These are phyloP conservation scores for Empis stercorea DNA, from an alignment of 2,888 invertebrate genomes.

Conservation along the genomic window DNA sequence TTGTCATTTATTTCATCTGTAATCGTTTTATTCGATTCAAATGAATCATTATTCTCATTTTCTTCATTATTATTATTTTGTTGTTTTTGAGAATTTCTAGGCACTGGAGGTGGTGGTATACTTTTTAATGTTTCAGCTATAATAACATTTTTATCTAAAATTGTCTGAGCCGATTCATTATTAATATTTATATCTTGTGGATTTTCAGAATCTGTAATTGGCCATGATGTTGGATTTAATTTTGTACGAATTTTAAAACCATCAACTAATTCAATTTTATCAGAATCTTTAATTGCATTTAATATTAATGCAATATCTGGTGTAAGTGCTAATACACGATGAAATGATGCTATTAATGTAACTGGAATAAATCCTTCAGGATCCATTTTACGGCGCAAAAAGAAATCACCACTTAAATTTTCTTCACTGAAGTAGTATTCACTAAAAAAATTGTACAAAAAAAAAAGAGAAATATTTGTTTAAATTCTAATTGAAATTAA, in stretches of 20 bases:
- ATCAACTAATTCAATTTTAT: conserved; percentile 65
- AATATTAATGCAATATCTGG: conserved; percentile 72
- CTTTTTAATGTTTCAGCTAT: conserved; percentile 44
- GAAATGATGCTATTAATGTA: conserved; percentile 88
- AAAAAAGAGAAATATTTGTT: not conserved
- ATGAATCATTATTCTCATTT: not conserved
- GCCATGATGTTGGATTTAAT: conserved; percentile 78
- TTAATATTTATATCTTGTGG: not conserved
- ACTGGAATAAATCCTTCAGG: conserved; percentile 86
- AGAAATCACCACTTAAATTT: conserved; percentile 90
- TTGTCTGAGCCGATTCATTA: conserved; percentile 11
- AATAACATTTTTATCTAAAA: conserved; percentile 28
- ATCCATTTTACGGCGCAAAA: conserved; percentile 94
- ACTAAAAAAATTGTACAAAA: too few species aligned
- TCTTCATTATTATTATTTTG: not conserved
- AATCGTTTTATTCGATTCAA: not conserved
- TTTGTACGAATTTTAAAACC: conserved; percentile 74
- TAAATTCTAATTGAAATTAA: too few species aligned
- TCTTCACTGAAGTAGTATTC: conserved; percentile 99
- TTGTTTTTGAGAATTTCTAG: conserved; percentile 43
- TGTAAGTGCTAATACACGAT: conserved; percentile 79
- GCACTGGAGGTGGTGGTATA: conserved; percentile 60
- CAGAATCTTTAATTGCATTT: conserved; percentile 74
- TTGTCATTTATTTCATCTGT: not conserved
- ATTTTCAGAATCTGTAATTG: conserved; percentile 38